Evolutionary conservation across 2,797 vertebrate species (phyloP).

Genomic region (Liparis tanakae): DNA sequence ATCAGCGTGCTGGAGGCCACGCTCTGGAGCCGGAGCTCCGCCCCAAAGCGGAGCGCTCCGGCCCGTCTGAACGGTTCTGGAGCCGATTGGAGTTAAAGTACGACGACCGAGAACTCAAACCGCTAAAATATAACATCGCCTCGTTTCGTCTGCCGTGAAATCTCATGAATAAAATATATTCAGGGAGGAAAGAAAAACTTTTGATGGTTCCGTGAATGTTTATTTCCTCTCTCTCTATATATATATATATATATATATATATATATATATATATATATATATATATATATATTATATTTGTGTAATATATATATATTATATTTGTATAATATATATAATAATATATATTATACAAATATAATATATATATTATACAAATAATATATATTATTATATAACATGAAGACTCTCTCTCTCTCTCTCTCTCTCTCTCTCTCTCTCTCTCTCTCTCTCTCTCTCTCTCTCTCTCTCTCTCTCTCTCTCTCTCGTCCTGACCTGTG

Average conservation of each 20-base stretch:
- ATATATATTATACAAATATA: too few relatives aligned
- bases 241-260: too few relatives aligned
- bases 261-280: too few relatives aligned
- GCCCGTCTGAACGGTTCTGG: slow-evolving; percentile 20
- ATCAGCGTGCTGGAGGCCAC: slow-evolving; percentile 43
- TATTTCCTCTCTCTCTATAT: too few relatives aligned
- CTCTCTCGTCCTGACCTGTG: slow-evolving; percentile 85
- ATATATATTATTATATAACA: too few relatives aligned
- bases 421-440: background rate
- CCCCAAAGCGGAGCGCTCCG: slow-evolving; percentile 32
- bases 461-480: background rate
- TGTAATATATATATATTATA: too few relatives aligned
- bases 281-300: too few relatives aligned
- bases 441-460: too few relatives aligned
- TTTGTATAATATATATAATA: too few relatives aligned
- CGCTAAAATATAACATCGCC: background rate
- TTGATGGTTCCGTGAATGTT: background rate
- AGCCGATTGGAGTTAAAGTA: slow-evolving; percentile 18
- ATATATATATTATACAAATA: too few relatives aligned
- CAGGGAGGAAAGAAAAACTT: background rate
- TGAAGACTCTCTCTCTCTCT: too few relatives aligned
- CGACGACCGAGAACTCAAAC: slow-evolving; percentile 14
- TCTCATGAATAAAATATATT: slow-evolving; percentile 6
- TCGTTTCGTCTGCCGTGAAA: background rate
- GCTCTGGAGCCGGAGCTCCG: slow-evolving; percentile 37